phyloP scores from a whole-genome alignment of 2,797 vertebrate species.

The Cossypha niveicapilla region DNA sequence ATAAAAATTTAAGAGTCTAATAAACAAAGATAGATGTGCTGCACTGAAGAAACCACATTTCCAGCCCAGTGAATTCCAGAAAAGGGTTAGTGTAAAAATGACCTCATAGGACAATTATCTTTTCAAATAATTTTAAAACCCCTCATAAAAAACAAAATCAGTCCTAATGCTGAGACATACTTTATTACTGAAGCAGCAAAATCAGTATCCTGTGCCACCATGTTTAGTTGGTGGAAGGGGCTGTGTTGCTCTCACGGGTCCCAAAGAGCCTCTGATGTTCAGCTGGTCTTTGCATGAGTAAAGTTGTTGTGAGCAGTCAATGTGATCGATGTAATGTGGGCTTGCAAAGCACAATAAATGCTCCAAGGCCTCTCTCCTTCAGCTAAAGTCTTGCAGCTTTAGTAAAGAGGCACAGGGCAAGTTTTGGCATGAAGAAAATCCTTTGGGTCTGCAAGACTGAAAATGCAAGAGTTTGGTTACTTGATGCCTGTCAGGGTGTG shows the following conservation, averaged over 20 bases:
- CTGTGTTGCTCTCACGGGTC: background rate
- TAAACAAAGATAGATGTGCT: background rate
- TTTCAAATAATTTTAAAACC: background rate
- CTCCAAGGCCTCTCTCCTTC: background rate
- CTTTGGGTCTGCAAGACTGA: background rate
- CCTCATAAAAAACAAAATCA: background rate
- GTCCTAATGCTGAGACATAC: background rate
- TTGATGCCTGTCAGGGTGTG: background rate
- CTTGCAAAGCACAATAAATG: background rate
- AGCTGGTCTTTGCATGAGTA: background rate
- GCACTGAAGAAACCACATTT: background rate
- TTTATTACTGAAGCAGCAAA: background rate
- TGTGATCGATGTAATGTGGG: background rate
- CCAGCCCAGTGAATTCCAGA: background rate
- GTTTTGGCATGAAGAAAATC: background rate
- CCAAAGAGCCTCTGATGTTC: background rate
- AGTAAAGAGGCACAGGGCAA: background rate
- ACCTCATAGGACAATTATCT: background rate
- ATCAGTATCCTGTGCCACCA: fast-evolving
- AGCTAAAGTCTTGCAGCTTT: background rate
- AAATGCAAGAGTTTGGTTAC: background rate
- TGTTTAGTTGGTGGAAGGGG: background rate
- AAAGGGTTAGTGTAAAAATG: background rate
- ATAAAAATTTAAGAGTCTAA: background rate
- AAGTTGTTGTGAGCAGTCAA: background rate